These are phyloP conservation scores for Phengaris arion DNA, from an alignment of 2,888 invertebrate species.

Conservation along the genomic window DNA sequence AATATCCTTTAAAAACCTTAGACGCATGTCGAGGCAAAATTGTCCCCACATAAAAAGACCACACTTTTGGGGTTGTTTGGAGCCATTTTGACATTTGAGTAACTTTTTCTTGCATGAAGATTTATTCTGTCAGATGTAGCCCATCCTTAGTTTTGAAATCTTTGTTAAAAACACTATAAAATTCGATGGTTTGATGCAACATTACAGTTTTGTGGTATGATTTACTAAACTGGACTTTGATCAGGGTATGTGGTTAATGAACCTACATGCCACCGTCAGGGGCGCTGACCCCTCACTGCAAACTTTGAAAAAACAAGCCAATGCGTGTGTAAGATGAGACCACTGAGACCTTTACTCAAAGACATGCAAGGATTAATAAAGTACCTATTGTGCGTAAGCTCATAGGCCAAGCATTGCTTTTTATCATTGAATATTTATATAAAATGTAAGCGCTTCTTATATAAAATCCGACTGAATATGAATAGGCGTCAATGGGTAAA, in stretches of 20 bases:
- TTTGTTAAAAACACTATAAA: too few relatives aligned
- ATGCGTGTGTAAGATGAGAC: not conserved
- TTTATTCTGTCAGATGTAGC: too few relatives aligned
- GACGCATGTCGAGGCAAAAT: too few relatives aligned
- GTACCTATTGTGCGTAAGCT: not conserved
- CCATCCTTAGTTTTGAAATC: too few relatives aligned
- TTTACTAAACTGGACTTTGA: constrained; percentile 22
- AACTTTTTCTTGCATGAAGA: too few relatives aligned
- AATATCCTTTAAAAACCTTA: not conserved
- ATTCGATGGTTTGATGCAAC: not conserved
- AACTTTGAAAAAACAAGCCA: not conserved
- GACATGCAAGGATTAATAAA: not conserved
- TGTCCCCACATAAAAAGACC: too few relatives aligned
- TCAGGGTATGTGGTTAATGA: not conserved
- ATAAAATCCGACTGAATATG: too few relatives aligned
- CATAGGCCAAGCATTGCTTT: not conserved
- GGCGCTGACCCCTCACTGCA: constrained; percentile 2
- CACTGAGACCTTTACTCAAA: not conserved
- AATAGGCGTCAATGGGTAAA: too few relatives aligned
- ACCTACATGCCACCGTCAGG: constrained; percentile 14
- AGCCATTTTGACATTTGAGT: too few relatives aligned
- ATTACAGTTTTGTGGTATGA: not conserved
- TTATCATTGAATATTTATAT: not conserved
- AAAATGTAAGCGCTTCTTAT: too few relatives aligned
- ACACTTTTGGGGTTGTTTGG: too few relatives aligned